Evolutionary conservation across 2,797 vertebrate species (phyloP), one percentile per base, ranked within the genome.

Genomic region (Megalops cyprinoides): DNA sequence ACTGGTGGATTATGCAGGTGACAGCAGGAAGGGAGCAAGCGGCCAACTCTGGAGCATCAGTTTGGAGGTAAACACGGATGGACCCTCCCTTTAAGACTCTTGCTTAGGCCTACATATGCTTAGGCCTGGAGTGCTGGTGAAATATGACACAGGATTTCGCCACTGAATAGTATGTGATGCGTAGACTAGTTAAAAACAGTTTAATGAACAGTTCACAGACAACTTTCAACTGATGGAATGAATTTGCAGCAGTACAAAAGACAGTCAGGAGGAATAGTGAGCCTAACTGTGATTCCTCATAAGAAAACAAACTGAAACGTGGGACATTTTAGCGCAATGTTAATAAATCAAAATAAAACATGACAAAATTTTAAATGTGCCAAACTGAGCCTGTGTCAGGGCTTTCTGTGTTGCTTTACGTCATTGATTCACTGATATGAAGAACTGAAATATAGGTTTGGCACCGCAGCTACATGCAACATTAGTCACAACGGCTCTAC

Each of bases 11-110:
- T 39, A 71, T 42, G 67, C 39, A 55, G 49, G 25, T 55, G 62
- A 53, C 55, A 81, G 28, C 15, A 28, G 23, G 73, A 73, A 25
- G 53, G 49, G 31, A 81, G 34, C 60, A 69, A n/a, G 44, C 15
- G 46, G n/a, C 51, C 31, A 76, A 49, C 31, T 23, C 28, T 15
- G 73, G 23, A 37, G 28, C 15, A 65, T 46, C 39, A 53, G 46
- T 51, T 23, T 5, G 5, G 44, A 74, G 46, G 46, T 44, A 23
- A 51, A 74, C 74, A 49, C n/a, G n/a, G 9, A 9, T 74, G 44
- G 56, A 28, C n/a, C 25, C 31, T 15, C 14, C 18, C 37, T 65
- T 69, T 39, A 39, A 39, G 34, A 62, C 3, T 34, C 37, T 20
- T 69, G 28, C 58, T 34, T 20, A 23, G 8, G 42, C 18, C 20